Conservation (phyloP, 2,113 vertebrate genomes). For the Crotalus viridis region DNA sequence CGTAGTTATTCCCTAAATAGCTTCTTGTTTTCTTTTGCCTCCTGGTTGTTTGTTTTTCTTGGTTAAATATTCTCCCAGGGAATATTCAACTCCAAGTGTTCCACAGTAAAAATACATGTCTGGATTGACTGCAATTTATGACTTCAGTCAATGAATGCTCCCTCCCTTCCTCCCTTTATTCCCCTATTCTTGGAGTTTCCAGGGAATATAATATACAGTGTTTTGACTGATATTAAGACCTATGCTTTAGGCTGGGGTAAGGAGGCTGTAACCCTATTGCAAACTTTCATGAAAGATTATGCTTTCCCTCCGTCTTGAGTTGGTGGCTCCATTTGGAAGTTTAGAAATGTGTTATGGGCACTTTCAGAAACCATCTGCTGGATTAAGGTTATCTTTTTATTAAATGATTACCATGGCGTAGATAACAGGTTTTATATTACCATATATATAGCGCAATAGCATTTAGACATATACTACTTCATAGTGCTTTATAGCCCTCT, state of each 20-base stretch:
- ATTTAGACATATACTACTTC: too few relatives aligned
- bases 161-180: neutral
- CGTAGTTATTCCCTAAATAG: neutral
- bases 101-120: neutral
- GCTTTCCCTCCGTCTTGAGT: neutral
- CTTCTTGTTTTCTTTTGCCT: neutral
- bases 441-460: neutral
- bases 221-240: neutral
- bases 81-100: neutral
- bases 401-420: neutral
- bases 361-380: neutral
- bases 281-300: neutral
- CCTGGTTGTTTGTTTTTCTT: neutral
- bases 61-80: neutral
- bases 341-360: neutral
- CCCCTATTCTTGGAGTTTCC: neutral
- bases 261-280: neutral
- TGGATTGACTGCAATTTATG: neutral
- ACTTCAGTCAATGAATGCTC: neutral
- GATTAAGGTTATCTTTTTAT: neutral
- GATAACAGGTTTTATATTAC: neutral
- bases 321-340: neutral
- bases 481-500: too few relatives aligned
- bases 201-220: neutral
- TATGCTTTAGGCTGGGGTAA: neutral